Evolutionary conservation across 2,113 vertebrate genomes (phyloP), one percentile per base, ranked within the genome.

Genomic region (Rana temporaria): DNA sequence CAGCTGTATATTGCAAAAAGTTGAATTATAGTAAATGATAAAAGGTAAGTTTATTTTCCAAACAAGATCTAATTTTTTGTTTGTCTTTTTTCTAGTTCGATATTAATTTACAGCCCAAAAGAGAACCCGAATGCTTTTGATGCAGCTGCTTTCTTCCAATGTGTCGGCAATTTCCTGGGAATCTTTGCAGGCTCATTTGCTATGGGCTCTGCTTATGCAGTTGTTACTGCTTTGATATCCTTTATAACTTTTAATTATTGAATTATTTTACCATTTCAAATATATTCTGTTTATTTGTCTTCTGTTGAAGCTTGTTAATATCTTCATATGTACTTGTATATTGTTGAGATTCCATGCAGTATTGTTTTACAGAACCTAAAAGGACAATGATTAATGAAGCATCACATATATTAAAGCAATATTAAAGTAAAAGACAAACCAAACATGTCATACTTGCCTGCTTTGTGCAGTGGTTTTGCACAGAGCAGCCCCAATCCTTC

Each of bases 141-240:
- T 76, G 88, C 89, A 6, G 86, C 86, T 0, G 90, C 93, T 3
- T 92, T 95, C 87, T 91, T 96, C 90, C 90, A 91, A 82, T 94
- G 91, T 0, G 88, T 91, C 57, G 93, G 93, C 84, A 94, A 94
- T 86, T 97, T 97, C 85, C 88, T 95, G 18, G 87, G 89, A 1
- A 95, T 96, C 84, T 94, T 96, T 75, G 90, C 89, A 3, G 92
- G 93, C 82, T 96, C 95, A 0, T 93, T 96, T 86, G 91, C 93
- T 32, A 89, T 95, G 88, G 95, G 94, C 73, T 95, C 95, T 11
- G 88, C 90, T 0, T 97, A 94, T 34, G 93, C 93, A 30, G 84
- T 96, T 67, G 89, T 95, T 86, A 96, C 95, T 42, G 95, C 95
- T 66, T 88, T 97, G 86, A 96, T 96, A 96, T 97, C 95, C 95